These are phyloP conservation scores for Cyanistes caeruleus DNA, from an alignment of 2,113 vertebrate genomes.

Conservation along the genomic window DNA sequence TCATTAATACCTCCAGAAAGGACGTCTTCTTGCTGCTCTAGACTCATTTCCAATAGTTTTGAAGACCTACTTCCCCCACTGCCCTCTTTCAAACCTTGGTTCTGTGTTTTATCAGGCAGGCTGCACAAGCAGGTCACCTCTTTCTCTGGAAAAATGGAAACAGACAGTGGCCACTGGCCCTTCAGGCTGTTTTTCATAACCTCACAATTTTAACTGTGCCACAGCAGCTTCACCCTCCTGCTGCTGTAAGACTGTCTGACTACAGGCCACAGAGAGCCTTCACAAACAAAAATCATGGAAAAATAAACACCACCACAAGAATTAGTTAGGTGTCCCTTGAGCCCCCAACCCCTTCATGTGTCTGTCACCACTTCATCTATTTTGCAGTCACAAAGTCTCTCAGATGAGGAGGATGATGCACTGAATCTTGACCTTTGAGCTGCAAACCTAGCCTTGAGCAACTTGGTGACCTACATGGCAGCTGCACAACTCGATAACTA, in stretches of 20 bases:
- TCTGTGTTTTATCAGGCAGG: neutral
- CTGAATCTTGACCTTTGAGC: conserved; percentile 12
- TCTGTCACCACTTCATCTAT: neutral
- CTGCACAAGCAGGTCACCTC: conserved; percentile 27
- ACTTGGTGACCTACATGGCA: conserved; percentile 51
- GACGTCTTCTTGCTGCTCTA: neutral
- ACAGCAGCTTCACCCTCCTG: neutral
- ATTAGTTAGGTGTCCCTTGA: neutral
- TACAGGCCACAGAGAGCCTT: neutral
- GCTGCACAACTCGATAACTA: neutral
- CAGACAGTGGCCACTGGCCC: neutral
- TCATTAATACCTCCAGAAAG: neutral
- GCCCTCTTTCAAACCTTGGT: neutral
- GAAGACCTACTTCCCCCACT: conserved; percentile 10
- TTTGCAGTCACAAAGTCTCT: neutral
- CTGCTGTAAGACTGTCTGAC: neutral
- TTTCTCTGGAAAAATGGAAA: neutral
- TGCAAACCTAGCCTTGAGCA: conserved; percentile 39
- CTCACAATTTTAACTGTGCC: neutral
- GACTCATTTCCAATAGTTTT: neutral
- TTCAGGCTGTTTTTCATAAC: neutral
- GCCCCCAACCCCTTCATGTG: neutral
- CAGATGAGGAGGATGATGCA: neutral
- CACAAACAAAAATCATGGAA: neutral
- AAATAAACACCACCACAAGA: neutral